These are phyloP conservation scores for Zaprionus lineosus DNA, from an alignment of 2,888 invertebrate species.

Conservation along the genomic window DNA sequence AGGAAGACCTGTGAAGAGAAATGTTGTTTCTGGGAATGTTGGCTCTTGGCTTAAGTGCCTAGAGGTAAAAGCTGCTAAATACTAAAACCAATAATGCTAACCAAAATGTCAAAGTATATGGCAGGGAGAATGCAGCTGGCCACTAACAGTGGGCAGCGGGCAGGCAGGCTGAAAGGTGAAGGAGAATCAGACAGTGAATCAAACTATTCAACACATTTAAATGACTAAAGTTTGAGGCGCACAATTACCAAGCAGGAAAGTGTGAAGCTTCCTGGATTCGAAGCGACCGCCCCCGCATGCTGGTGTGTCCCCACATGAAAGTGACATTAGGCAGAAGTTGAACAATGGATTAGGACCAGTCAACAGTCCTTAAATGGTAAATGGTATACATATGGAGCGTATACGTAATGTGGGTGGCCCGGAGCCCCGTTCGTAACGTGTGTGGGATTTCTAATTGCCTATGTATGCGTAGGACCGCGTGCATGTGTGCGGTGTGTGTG, in stretches of 20 bases:
- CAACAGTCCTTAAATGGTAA: constrained; percentile 34
- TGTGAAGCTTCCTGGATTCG: constrained; percentile 55
- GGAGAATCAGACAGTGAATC: too few species aligned
- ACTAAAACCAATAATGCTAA: constrained; percentile 24
- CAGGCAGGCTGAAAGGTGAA: background rate
- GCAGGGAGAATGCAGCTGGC: too few species aligned
- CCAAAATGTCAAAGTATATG: constrained; percentile 58
- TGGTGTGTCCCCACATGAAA: constrained; percentile 32
- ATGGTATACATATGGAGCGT: constrained; percentile 23
- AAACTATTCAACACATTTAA: constrained; percentile 3
- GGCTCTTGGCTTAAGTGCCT: constrained; percentile 42
- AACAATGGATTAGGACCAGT: constrained; percentile 50
- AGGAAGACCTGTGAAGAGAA: background rate
- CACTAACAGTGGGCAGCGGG: too few species aligned
- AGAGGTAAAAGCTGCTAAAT: constrained; percentile 21
- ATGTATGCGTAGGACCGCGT: constrained; percentile 23
- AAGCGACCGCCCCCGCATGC: constrained; percentile 26
- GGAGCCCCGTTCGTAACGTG: constrained; percentile 53
- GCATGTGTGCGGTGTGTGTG: constrained; percentile 18
- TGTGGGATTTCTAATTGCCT: constrained; percentile 61
- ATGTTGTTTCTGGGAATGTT: background rate
- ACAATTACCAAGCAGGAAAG: constrained; percentile 60
- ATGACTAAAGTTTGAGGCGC: constrained; percentile 44
- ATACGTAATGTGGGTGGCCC: constrained; percentile 41
- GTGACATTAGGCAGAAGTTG: constrained; percentile 54